phyloP scores from a whole-genome alignment of 1,140 invertebrate genomes.

The Nephotettix cincticeps region DNA sequence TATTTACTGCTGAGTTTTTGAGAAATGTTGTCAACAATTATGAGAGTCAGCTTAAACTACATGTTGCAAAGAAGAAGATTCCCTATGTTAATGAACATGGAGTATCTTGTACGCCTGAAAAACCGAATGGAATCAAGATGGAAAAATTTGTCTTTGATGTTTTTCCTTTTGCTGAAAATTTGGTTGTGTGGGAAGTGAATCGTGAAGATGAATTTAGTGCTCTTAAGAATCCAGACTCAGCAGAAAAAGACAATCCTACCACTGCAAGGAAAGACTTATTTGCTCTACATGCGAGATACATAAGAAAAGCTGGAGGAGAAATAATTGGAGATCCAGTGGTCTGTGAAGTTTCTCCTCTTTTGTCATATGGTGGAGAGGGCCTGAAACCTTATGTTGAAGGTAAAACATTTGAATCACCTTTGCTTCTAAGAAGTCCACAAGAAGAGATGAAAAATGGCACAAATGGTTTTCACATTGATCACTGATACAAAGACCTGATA shows the following conservation, averaged over 20 bases:
- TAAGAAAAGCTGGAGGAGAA: slow-evolving; percentile 79
- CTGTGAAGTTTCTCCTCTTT: slow-evolving; percentile 88
- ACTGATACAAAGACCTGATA: background rate
- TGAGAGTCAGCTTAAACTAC: slow-evolving; percentile 78
- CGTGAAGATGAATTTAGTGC: slow-evolving; percentile 96
- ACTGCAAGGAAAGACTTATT: slow-evolving; percentile 81
- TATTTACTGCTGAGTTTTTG: slow-evolving; percentile 89
- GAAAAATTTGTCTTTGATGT: slow-evolving; percentile 99
- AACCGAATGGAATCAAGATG: slow-evolving; percentile 96
- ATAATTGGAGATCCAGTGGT: slow-evolving; percentile 62
- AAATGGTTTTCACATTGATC: background rate
- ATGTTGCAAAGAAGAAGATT: slow-evolving; percentile 98
- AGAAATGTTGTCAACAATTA: slow-evolving; percentile 59
- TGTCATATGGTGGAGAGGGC: slow-evolving; percentile 90
- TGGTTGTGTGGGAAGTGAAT: slow-evolving; percentile 91
- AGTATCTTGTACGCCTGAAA: slow-evolving; percentile 67
- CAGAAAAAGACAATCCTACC: slow-evolving; percentile 86
- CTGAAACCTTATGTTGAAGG: slow-evolving; percentile 63
- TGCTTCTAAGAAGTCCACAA: slow-evolving; percentile 49
- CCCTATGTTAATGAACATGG: slow-evolving; percentile 78
- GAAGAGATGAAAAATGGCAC: slow-evolving; percentile 6
- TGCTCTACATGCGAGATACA: slow-evolving; percentile 78
- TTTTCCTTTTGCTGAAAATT: slow-evolving; percentile 88
- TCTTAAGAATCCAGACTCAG: slow-evolving; percentile 88
- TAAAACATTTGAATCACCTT: slow-evolving; percentile 68